These are phyloP conservation scores for Alligator mississippiensis DNA, from an alignment of 2,113 vertebrate species.

Conservation along the genomic window DNA sequence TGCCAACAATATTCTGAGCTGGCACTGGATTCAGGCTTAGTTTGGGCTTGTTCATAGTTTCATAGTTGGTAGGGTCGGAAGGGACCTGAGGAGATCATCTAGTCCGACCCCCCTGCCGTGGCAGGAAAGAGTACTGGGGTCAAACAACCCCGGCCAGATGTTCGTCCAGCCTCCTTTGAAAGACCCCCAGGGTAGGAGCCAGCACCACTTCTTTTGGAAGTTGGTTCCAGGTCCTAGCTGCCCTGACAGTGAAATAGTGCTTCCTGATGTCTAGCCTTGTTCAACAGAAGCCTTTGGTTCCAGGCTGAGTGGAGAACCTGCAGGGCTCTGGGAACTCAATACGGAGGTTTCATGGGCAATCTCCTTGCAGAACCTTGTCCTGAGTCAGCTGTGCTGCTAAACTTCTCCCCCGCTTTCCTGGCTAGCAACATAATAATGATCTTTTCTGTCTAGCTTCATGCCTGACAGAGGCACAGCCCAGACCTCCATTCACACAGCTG, in stretches of 20 bases:
- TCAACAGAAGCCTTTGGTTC: neutral
- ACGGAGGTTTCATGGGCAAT: neutral
- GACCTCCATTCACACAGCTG: neutral
- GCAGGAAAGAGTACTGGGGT: no score
- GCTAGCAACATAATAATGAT: neutral
- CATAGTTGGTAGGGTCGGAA: no score
- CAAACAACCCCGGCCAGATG: no score
- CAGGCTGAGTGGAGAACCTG: neutral
- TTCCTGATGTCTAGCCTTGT: neutral
- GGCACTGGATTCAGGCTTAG: neutral
- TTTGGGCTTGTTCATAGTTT: neutral
- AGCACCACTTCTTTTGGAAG: no score
- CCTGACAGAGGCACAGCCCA: neutral
- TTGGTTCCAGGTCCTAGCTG: no score
- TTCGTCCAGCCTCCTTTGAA: no score
- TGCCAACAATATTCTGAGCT: neutral
- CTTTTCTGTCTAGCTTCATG: neutral
- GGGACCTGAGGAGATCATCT: no score
- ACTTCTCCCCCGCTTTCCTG: neutral
- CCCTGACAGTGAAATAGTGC: no score
- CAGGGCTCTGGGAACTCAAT: neutral
- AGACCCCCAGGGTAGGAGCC: no score
- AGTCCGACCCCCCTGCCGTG: no score
- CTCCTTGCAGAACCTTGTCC: neutral
- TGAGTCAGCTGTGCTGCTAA: neutral